Percentiles rank a stretch among this genome's conserved stretches.
These are phyloP conservation scores for Biston betularia DNA, from an alignment of 2,888 invertebrate genomes.

Conservation along the genomic window DNA sequence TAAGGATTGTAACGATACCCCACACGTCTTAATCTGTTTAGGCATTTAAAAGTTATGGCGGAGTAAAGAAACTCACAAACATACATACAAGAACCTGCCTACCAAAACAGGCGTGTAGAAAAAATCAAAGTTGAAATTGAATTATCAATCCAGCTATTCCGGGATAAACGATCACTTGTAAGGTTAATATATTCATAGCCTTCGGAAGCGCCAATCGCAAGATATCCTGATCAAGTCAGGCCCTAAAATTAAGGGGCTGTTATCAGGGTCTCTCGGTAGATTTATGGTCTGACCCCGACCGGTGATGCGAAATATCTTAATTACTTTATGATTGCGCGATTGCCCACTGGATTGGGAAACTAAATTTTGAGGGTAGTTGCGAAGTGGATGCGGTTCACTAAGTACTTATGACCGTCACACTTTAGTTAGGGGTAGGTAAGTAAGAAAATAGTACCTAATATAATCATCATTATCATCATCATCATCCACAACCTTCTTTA, in stretches of 20 bases:
- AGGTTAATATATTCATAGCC: slow-evolving; percentile 66
- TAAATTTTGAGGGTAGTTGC: slow-evolving; percentile 40
- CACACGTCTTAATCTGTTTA: too few species aligned
- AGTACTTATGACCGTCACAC: background rate
- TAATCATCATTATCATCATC: too few species aligned
- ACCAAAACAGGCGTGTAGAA: too few species aligned
- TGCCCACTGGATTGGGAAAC: slow-evolving; percentile 47
- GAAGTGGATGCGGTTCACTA: slow-evolving; percentile 27
- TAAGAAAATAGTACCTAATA: too few species aligned
- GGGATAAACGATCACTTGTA: slow-evolving; percentile 5
- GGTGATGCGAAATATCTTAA: slow-evolving; percentile 67
- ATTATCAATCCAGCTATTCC: slow-evolving; percentile 2
- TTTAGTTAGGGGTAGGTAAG: too few species aligned
- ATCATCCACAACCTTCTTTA: too few species aligned
- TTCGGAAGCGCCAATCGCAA: slow-evolving; percentile 61
- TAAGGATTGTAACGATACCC: too few species aligned
- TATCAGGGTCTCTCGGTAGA: slow-evolving; percentile 51
- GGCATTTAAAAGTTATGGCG: too few species aligned
- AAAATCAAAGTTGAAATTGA: background rate
- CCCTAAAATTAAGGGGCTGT: slow-evolving; percentile 54
- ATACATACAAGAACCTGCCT: too few species aligned
- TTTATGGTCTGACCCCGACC: slow-evolving; percentile 57
- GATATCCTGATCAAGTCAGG: slow-evolving; percentile 58
- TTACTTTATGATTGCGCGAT: slow-evolving; percentile 62
- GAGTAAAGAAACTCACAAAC: too few species aligned